Conservation (phyloP, 1,140 invertebrate species). For the Triops longicaudatus region DNA sequence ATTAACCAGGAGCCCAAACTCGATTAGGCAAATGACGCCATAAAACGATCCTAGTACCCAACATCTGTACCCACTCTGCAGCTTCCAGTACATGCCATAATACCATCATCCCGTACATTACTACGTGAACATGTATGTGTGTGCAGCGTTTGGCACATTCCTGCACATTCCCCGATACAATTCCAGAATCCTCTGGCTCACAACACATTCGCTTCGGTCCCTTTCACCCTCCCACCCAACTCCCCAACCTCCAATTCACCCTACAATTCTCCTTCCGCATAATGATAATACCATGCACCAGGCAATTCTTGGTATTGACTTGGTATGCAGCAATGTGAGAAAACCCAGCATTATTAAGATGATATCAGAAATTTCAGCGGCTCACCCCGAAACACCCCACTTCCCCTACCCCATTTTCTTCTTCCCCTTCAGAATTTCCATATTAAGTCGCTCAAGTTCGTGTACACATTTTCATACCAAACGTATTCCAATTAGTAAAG, state of each 20-base stretch:
- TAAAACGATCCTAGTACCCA: not conserved
- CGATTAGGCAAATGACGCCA: constrained; percentile 1
- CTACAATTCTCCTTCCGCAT: too few species aligned
- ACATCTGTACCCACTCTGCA: not conserved
- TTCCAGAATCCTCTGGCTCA: too few species aligned
- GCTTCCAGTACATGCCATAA: too few species aligned
- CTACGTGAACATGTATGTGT: not conserved
- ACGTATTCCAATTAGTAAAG: too few species aligned
- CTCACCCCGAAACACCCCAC: not conserved
- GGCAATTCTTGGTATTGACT: not conserved
- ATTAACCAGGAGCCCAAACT: not conserved
- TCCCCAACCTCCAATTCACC: too few species aligned
- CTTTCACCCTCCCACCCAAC: too few species aligned
- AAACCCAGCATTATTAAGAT: not conserved
- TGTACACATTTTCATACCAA: too few species aligned
- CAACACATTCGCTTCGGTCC: too few species aligned
- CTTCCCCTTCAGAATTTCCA: too few species aligned
- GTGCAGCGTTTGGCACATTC: not conserved
- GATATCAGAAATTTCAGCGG: not conserved
- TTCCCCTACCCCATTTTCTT: not conserved
- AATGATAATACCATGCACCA: not conserved
- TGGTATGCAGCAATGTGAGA: not conserved
- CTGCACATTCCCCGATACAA: not conserved
- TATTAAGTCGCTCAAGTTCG: too few species aligned
- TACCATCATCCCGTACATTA: too few species aligned